These are phyloP conservation scores for Glomeris marginata DNA, from an alignment of 2,888 invertebrate species.

Conservation along the genomic window DNA sequence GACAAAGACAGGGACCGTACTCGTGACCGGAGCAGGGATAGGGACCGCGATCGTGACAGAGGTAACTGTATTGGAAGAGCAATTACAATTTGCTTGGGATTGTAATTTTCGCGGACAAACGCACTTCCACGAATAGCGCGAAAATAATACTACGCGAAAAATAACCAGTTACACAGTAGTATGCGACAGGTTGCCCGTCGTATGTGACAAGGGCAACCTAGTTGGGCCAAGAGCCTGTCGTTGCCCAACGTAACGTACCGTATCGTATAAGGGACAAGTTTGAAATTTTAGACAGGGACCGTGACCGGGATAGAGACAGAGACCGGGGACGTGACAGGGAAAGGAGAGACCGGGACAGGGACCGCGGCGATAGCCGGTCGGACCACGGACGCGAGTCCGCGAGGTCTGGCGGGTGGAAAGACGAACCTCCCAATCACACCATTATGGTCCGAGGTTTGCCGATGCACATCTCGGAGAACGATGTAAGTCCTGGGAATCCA, in stretches of 20 bases:
- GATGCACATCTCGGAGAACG: constrained; percentile 19
- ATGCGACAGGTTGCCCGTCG: too few species aligned
- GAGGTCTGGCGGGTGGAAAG: constrained; percentile 12
- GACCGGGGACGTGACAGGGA: constrained; percentile 8
- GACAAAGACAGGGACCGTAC: constrained; percentile 28
- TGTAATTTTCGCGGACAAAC: too few species aligned
- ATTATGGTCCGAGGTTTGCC: constrained; percentile 21
- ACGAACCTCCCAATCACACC: constrained; percentile 21
- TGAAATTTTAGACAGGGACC: constrained; percentile 8
- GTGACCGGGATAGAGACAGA: constrained; percentile 13
- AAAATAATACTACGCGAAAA: too few species aligned
- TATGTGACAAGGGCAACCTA: too few species aligned
- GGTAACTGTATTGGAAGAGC: too few species aligned
- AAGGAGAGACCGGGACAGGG: constrained; percentile 11
- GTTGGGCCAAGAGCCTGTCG: too few species aligned
- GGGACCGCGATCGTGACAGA: constrained; percentile 15
- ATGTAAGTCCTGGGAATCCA: constrained; percentile 16
- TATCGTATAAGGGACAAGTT: too few species aligned
- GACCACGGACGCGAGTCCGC: too few species aligned
- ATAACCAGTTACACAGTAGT: too few species aligned
- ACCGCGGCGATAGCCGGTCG: constrained; percentile 10
- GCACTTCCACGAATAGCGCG: too few species aligned
- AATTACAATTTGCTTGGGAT: too few species aligned
- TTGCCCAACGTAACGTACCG: too few species aligned
- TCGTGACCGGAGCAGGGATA: constrained; percentile 23